Evolutionary conservation across 2,888 invertebrate species (phyloP).

Genomic region (Ypsolopha scabrella): DNA sequence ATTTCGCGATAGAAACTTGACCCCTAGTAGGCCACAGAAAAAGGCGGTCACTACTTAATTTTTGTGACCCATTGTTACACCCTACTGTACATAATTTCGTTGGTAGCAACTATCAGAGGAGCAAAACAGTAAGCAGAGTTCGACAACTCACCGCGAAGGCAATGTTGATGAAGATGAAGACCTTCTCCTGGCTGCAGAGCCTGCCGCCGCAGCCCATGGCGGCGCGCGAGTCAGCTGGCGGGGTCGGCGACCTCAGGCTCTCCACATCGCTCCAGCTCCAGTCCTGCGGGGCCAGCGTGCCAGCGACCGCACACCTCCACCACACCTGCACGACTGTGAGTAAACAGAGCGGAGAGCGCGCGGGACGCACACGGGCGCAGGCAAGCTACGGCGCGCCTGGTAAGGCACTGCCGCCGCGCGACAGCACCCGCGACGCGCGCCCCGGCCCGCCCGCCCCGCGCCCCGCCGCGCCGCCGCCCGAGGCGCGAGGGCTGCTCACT

Average conservation of each 20-base stretch:
- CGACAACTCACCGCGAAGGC: slow-evolving; percentile 49
- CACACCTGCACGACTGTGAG: background rate
- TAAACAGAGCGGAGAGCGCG: slow-evolving; percentile 21
- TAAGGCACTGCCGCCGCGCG: slow-evolving; percentile 8
- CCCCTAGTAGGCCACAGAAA: no score
- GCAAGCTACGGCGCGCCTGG: slow-evolving; percentile 7
- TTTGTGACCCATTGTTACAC: no score
- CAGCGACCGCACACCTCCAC: background rate
- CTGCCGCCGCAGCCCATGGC: slow-evolving; percentile 45
- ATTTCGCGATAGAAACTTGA: no score
- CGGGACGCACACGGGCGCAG: slow-evolving; percentile 20
- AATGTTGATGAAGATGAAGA: slow-evolving; percentile 63
- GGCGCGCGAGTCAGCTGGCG: background rate
- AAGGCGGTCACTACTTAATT: no score
- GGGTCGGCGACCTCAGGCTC: slow-evolving; percentile 7
- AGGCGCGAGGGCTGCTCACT: no score
- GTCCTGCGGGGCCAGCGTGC: background rate
- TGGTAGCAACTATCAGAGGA: no score
- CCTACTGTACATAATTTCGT: no score
- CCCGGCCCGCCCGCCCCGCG: slow-evolving; percentile 10
- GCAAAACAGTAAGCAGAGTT: background rate
- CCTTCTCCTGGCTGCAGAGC: slow-evolving; percentile 48
- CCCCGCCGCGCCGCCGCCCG: slow-evolving; percentile 15
- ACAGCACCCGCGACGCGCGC: slow-evolving; percentile 7
- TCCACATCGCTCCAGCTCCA: slow-evolving; percentile 2